These are phyloP conservation scores for Magallana gigas DNA, from an alignment of 1,140 invertebrate genomes.

Conservation along the genomic window DNA sequence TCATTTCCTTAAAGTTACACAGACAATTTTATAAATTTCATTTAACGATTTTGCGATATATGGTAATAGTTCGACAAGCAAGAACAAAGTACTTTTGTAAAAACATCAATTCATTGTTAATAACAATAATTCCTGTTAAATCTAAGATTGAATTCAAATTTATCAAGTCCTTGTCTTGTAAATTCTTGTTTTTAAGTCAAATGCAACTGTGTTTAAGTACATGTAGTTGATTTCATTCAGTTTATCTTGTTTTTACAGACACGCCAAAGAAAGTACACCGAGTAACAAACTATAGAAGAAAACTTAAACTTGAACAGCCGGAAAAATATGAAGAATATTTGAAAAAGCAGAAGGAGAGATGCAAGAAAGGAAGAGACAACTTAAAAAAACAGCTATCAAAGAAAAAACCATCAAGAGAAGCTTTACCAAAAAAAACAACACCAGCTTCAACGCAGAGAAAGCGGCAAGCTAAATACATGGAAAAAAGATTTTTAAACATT, in stretches of 20 bases:
- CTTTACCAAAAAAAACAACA: background rate
- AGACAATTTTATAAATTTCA: too few relatives aligned
- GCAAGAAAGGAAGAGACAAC: background rate
- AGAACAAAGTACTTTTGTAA: too few relatives aligned
- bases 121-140: too few relatives aligned
- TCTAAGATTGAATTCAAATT: too few relatives aligned
- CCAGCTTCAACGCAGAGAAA: conserved; percentile 33
- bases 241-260: background rate
- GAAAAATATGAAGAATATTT: background rate
- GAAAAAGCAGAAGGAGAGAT: background rate
- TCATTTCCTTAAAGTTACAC: too few relatives aligned
- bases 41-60: too few relatives aligned
- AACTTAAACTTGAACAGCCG: background rate
- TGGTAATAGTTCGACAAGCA: too few relatives aligned
- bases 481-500: conserved; percentile 25
- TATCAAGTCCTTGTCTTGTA: too few relatives aligned
- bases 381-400: conserved; percentile 18
- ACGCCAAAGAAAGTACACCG: background rate
- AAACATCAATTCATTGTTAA: too few relatives aligned
- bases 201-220: background rate
- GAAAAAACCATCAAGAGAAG: background rate
- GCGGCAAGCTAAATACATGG: conserved; percentile 39
- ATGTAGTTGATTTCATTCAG: background rate
- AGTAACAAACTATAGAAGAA: background rate
- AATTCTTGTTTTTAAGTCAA: too few relatives aligned